A percentile compares a stretch with the other conserved stretches of the same genome.
phyloP scores from a whole-genome alignment of 2,797 vertebrate species.

The Otolemur crassicaudatus region DNA sequence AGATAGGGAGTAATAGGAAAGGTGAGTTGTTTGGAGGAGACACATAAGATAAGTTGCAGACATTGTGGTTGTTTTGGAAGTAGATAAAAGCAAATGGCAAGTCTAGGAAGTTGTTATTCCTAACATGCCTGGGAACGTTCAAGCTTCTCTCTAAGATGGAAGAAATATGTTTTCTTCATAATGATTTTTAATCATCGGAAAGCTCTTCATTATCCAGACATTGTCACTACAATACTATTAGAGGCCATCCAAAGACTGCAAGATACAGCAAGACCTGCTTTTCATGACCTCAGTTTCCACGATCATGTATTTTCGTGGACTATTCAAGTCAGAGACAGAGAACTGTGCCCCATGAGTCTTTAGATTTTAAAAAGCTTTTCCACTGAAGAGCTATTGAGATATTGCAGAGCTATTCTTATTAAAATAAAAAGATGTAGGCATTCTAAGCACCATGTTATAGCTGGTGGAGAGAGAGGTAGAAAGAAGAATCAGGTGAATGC shows the following conservation, averaged over 20 bases:
- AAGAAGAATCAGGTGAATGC: not conserved
- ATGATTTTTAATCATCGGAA: not conserved
- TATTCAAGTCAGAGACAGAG: slow-evolving; percentile 45
- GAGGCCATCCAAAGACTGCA: not conserved
- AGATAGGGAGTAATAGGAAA: not conserved
- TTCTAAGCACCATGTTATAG: not conserved
- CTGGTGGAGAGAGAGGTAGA: not conserved
- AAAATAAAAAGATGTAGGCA: not conserved
- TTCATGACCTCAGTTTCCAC: not conserved
- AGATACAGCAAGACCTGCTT: not conserved
- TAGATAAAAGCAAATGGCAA: not conserved
- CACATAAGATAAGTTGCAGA: not conserved
- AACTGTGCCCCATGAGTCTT: not conserved
- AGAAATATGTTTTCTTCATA: not conserved
- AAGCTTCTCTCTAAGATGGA: not conserved
- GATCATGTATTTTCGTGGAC: not conserved
- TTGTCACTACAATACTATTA: not conserved
- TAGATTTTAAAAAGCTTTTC: not conserved
- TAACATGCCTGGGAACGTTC: not conserved
- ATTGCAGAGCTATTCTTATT: not conserved
- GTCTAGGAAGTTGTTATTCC: not conserved
- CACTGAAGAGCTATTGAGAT: not conserved
- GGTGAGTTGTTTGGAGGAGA: not conserved
- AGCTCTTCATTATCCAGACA: not conserved
- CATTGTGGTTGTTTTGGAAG: not conserved